Base-by-base conservation (phyloP, 2,113 vertebrate genomes). In the Coturnix japonica region DNA sequence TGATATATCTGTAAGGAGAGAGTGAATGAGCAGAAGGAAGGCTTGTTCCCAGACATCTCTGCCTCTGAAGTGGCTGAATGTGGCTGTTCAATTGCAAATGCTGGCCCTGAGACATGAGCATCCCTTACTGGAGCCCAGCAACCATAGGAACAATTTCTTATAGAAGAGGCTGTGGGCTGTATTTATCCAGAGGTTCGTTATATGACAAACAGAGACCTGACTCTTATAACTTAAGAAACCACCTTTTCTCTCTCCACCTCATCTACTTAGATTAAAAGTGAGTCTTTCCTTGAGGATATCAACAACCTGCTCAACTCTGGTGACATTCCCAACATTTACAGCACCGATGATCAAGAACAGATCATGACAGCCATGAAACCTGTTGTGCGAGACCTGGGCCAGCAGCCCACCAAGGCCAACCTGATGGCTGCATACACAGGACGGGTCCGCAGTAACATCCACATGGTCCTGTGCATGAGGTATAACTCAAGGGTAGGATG, bases 401-500 rank as follows among this genome's bases (percentile, higher is more conserved):
- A 98, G 95, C 98, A 98, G 92, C 98, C 98, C 82, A 99, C 98
- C 83, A 99, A 99, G 91, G 90, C 98, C 56, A 99, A 99, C 87
- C n/a, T 99, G 79, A 98, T 98, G 98, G 98, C 98, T 51, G 97
- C 98, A 9, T 99, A 98, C 63, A 96, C 97, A 6, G 96, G 97
- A 54, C 97, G 97, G 6, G 98, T 99, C 57, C 98, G 96, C 79
- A 98, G 91, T 87, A 99, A 99, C 85, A 98, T 98, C 94, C 98
- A 99, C 86, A 94, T 98, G 89, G 99, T 99, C 49, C 97, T 99
- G 46, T 99, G 98, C 96, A 99, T 99, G 99, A 99, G 98, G 99
- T 99, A 94, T 7, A 14, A 35, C 37, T 33, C 46, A 63, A 26
- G 28, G 33, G 7, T 14, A 49, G 51, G 39, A 4, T 31, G 61